Evolutionary conservation across 2,113 vertebrate species (phyloP), one percentile per base, ranked within the genome.

Genomic region (Zapornia atra): DNA sequence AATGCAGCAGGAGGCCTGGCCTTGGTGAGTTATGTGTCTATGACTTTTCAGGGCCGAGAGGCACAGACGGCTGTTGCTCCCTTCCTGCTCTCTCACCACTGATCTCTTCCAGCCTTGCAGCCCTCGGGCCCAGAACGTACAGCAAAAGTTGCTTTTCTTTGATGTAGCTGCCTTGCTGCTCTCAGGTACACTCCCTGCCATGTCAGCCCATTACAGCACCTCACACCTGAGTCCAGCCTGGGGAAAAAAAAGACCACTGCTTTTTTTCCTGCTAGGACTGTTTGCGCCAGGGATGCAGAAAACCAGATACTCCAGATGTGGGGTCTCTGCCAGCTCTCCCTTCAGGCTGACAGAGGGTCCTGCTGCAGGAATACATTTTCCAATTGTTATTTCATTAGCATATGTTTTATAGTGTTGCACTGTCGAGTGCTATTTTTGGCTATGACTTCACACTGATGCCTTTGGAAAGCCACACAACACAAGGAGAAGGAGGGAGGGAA

Each of bases 341-440:
- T 81, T 94, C 69, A 48, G 77, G 44, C 90, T 84, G 80, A 86
- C 86, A 69, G 82, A 96, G 94, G 92, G 95, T 95, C 94, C 88
- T 96, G 80, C 77, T 76, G 86, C 83, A 95, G 64, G 82, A 94
- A 64, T 53, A 69, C 79, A 61, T 94, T 94, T 88, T 90, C 83
- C 94, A 95, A 79, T 96, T 93, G 90, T 96, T 97, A 88, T 96
- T 95, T 94, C 95, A 93, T 97, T 95, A 96, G 90, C 88, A 87
- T 93, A 51, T 96, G 96, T 93, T 96, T 96, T 92, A 91, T 95
- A 94, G 90, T 86, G 69, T 73, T 0, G 7, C 76, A 69, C 82
- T 65, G 90, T 79, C 65, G 84, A 76, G 88, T 34, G 88, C 88
- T 97, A 96, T 96, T 96, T 95, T 89, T 92, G 83, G 88, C 96